Percentiles rank a stretch among this genome's conserved stretches.
These are phyloP conservation scores for Labeo calbasu DNA, from an alignment of 2,797 vertebrate species.

Conservation along the genomic window DNA sequence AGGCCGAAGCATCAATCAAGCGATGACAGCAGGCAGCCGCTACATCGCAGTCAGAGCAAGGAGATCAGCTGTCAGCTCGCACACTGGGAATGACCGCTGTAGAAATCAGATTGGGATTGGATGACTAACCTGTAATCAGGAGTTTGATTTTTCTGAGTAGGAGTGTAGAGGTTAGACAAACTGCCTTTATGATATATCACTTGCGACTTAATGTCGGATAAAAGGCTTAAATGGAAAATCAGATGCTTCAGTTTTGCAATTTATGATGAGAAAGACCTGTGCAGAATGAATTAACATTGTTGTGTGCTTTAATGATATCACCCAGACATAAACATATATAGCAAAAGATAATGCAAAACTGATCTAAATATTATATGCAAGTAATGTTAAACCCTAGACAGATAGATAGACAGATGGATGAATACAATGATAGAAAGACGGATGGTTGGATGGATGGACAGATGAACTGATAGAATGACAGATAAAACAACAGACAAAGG, in stretches of 20 bases:
- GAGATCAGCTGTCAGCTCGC: constrained; percentile 10
- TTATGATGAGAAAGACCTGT: not conserved
- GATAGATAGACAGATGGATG: not conserved
- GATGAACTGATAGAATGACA: not conserved
- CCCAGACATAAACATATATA: not conserved
- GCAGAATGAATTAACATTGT: not conserved
- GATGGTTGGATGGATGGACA: not conserved
- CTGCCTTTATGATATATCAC: not conserved
- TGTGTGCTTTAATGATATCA: constrained; percentile 13
- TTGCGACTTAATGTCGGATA: not conserved
- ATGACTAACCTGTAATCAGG: constrained; percentile 27
- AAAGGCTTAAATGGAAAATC: not conserved
- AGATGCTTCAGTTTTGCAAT: not conserved
- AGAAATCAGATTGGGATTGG: not conserved
- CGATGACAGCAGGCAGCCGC: constrained; percentile 22
- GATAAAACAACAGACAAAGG: not conserved
- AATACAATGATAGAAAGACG: not conserved
- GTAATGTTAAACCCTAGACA: not conserved
- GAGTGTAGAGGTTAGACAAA: not conserved
- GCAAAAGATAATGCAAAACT: not conserved
- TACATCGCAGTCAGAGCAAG: constrained; percentile 22
- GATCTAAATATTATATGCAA: not conserved
- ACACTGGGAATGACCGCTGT: not conserved
- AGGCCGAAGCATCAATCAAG: constrained; percentile 47
- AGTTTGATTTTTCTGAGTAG: constrained; percentile 1